A percentile compares a stretch with the other conserved stretches of the same genome.
phyloP scores from a whole-genome alignment of 2,888 invertebrate genomes.

The Metallyticus violacea region DNA sequence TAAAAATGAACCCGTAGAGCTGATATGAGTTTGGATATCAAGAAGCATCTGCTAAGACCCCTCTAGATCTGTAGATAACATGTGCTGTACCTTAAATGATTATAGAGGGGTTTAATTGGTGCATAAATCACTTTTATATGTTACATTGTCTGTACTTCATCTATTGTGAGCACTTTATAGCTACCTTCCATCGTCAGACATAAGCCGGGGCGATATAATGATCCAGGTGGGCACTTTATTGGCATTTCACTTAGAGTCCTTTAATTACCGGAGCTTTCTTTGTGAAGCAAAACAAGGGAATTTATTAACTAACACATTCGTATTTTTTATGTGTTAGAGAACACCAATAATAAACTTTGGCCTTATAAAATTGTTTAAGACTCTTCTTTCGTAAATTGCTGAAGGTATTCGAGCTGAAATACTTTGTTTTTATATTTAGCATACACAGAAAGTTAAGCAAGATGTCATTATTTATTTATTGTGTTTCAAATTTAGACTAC shows the following conservation, averaged over 20 bases:
- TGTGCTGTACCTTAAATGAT: background rate
- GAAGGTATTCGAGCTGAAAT: too few species aligned
- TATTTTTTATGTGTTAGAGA: background rate
- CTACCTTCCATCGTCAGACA: background rate
- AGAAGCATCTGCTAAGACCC: background rate
- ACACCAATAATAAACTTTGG: background rate
- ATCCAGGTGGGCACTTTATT: background rate
- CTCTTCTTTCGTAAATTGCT: background rate
- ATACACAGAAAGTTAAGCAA: too few species aligned
- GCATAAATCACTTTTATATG: conserved; percentile 10
- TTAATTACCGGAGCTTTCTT: background rate
- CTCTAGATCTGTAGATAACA: too few species aligned
- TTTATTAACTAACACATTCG: background rate
- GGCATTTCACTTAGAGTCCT: background rate
- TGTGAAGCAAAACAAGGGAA: background rate
- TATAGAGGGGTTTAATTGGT: background rate
- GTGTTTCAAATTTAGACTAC: too few species aligned
- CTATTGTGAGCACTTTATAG: background rate
- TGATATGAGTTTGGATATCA: background rate
- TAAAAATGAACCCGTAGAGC: background rate
- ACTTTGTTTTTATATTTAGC: too few species aligned
- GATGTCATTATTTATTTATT: too few species aligned
- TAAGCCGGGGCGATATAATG: background rate
- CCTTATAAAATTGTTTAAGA: background rate
- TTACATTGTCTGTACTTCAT: background rate